Evolutionary conservation across 2,797 vertebrate species (phyloP).

Genomic region (Brachymystax lenok): DNA sequence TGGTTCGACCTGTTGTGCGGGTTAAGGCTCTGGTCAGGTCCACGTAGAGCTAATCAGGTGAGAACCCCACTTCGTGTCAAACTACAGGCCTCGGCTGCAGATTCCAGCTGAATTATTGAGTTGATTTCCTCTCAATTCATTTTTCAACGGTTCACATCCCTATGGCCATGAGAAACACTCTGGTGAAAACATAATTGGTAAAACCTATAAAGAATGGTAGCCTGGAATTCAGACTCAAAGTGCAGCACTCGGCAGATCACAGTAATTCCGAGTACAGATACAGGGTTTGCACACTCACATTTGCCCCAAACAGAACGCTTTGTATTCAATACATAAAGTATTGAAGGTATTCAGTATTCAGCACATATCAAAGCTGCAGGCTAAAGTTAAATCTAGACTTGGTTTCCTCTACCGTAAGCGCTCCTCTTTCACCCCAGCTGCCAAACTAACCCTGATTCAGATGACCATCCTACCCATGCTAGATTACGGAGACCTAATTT

Average conservation of each 20-base stretch:
- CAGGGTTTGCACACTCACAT: not conserved
- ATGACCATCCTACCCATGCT: too few species aligned
- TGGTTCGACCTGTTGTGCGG: constrained; percentile 14
- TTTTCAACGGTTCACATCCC: constrained; percentile 72
- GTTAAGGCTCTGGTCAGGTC: constrained; percentile 77
- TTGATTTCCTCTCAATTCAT: constrained; percentile 58
- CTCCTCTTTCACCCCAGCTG: too few species aligned
- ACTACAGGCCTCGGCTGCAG: constrained; percentile 59
- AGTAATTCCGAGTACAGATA: not conserved
- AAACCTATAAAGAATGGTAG: not conserved
- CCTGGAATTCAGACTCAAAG: not conserved
- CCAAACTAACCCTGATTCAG: too few species aligned
- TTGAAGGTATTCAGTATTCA: too few species aligned
- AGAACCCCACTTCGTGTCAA: constrained; percentile 59
- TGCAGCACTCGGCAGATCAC: not conserved
- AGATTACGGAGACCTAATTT: too few species aligned
- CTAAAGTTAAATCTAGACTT: too few species aligned
- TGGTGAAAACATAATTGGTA: constrained; percentile 27
- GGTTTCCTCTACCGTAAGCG: too few species aligned
- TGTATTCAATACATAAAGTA: too few species aligned
- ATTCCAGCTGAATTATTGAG: constrained; percentile 73
- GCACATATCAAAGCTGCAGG: too few species aligned
- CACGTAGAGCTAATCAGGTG: constrained; percentile 66
- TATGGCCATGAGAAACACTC: constrained; percentile 44
- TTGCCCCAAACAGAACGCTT: too few species aligned